phyloP scores from a whole-genome alignment of 2,888 invertebrate genomes.

The Coelinius sp. region DNA sequence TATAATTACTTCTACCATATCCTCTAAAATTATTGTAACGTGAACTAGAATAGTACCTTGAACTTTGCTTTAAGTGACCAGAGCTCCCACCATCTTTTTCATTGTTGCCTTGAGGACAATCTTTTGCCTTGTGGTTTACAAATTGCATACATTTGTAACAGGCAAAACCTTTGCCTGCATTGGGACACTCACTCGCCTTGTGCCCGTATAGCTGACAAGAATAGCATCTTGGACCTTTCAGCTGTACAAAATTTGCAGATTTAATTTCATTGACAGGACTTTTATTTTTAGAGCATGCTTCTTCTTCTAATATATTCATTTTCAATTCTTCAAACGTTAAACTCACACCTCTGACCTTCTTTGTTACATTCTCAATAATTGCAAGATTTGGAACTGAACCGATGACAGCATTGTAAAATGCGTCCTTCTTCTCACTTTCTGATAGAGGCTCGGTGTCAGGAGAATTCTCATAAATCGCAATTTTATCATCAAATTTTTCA shows the following conservation, averaged over 20 bases:
- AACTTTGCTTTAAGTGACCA: not conserved
- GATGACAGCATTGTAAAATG: conserved; percentile 41
- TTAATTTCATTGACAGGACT: not conserved
- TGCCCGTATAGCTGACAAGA: conserved; percentile 42
- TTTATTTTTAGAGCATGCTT: not conserved
- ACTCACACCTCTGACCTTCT: not conserved
- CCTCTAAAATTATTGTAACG: not conserved
- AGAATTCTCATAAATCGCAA: conserved; percentile 41
- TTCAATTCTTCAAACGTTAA: not conserved
- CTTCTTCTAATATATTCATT: not conserved
- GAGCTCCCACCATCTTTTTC: not conserved
- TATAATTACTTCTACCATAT: not conserved
- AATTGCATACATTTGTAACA: conserved; percentile 39
- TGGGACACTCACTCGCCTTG: conserved; percentile 39
- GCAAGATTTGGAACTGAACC: not conserved
- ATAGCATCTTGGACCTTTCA: conserved; percentile 9
- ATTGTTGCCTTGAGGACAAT: not conserved
- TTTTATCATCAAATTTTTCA: conserved; percentile 41
- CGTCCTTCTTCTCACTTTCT: conserved; percentile 41
- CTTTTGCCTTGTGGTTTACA: conserved; percentile 1
- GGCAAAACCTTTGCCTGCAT: conserved; percentile 24
- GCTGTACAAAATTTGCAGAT: not conserved
- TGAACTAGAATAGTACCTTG: not conserved
- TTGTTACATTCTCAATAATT: not conserved
- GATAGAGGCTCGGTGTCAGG: conserved; percentile 36